Evolutionary conservation across 1,140 invertebrate genomes (phyloP).

Genomic region (Drosophila ironensis): DNA sequence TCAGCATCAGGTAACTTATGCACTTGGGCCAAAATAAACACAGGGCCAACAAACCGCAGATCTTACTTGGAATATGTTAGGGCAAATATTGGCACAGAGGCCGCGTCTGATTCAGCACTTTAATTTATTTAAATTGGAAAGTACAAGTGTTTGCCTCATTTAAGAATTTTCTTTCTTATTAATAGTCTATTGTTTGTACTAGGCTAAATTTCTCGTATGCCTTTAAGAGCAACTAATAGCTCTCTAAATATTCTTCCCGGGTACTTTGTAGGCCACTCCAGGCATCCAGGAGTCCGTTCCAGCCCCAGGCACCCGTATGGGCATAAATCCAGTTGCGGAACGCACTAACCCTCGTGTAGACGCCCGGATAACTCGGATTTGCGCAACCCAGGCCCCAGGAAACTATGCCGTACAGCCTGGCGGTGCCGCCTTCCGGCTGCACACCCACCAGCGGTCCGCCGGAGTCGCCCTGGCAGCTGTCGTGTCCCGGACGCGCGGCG

Average conservation of each 20-base stretch:
- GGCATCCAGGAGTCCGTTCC: slow-evolving; percentile 33
- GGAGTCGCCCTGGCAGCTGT: slow-evolving; percentile 75
- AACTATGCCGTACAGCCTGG: slow-evolving; percentile 82
- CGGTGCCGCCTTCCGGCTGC: slow-evolving; percentile 48
- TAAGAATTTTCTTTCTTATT: too few relatives aligned
- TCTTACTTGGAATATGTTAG: slow-evolving; percentile 1
- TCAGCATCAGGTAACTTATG: slow-evolving; percentile 43
- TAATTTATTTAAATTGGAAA: too few relatives aligned
- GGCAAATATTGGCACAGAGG: not conserved
- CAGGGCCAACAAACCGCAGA: slow-evolving; percentile 9
- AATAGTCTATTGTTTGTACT: not conserved
- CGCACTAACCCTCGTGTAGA: slow-evolving; percentile 76
- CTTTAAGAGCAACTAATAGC: not conserved
- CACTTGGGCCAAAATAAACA: slow-evolving; percentile 26
- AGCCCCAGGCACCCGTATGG: slow-evolving; percentile 60
- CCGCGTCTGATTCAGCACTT: too few relatives aligned
- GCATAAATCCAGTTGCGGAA: slow-evolving; percentile 72
- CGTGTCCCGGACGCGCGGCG: slow-evolving; percentile 59
- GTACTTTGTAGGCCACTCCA: slow-evolving; percentile 57
- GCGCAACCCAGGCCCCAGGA: slow-evolving; percentile 83
- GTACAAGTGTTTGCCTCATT: too few relatives aligned
- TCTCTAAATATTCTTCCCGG: not conserved
- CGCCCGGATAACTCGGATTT: slow-evolving; percentile 83
- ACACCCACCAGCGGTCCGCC: slow-evolving; percentile 70
- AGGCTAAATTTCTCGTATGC: not conserved